phyloP scores from a whole-genome alignment of 2,888 invertebrate species.

The Cerceris rybyensis region DNA sequence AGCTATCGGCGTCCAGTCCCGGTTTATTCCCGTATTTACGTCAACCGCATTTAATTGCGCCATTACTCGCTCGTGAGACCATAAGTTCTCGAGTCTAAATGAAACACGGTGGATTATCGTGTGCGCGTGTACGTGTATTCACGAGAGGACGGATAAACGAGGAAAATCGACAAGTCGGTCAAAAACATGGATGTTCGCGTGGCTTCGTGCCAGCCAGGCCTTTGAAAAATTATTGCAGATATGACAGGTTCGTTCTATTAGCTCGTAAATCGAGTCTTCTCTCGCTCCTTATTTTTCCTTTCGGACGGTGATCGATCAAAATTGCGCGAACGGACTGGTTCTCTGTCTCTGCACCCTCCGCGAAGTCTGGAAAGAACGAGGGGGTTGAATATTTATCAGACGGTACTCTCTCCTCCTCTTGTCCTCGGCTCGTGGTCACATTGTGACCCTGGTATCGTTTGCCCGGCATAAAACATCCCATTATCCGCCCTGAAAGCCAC shows the following conservation, averaged over 20 bases:
- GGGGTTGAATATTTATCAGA: slow-evolving; percentile 70
- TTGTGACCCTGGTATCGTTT: slow-evolving; percentile 55
- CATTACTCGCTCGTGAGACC: slow-evolving; percentile 1
- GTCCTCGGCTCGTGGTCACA: slow-evolving; percentile 29
- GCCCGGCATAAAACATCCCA: slow-evolving; percentile 66
- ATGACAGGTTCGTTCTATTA: slow-evolving; percentile 45
- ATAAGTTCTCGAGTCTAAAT: slow-evolving; percentile 2
- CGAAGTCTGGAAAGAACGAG: slow-evolving; percentile 42
- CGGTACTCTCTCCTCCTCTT: slow-evolving; percentile 10
- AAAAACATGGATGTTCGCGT: slow-evolving; percentile 9
- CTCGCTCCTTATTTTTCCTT: slow-evolving; percentile 14
- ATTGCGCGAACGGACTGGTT: slow-evolving; percentile 44
- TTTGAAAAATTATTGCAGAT: slow-evolving; percentile 41
- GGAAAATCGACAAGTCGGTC: slow-evolving; percentile 26
- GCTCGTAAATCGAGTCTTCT: slow-evolving; percentile 14
- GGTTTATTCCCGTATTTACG: not conserved
- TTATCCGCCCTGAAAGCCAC: slow-evolving; percentile 67
- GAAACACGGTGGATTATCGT: not conserved
- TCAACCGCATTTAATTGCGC: slow-evolving; percentile 7
- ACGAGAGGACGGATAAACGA: slow-evolving; percentile 2
- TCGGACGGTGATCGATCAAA: slow-evolving; percentile 62
- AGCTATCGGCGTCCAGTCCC: not conserved
- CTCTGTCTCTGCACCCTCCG: not conserved
- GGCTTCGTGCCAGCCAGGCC: too few species aligned
- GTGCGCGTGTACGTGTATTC: too few species aligned